Conservation (phyloP, 2,797 vertebrate genomes). For the Acanthurus tractus region DNA sequence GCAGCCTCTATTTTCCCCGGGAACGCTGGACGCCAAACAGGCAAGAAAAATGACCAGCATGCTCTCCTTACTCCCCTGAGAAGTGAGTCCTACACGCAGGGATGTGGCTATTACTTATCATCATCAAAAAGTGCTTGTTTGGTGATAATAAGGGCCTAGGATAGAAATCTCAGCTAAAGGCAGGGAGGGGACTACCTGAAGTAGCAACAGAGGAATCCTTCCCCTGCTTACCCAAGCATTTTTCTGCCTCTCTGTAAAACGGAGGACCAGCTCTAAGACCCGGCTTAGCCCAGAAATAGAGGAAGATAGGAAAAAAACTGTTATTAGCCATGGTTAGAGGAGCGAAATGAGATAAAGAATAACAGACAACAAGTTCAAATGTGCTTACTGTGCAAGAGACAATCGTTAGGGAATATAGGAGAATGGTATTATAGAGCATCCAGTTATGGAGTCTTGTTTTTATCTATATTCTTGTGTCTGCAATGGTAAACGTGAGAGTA, state of each 20-base stretch:
- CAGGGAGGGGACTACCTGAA: slow-evolving; percentile 80
- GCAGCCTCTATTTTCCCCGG: slow-evolving; percentile 63
- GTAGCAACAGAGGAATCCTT: slow-evolving; percentile 80
- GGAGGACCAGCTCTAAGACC: slow-evolving; percentile 76
- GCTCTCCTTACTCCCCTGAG: slow-evolving; percentile 77
- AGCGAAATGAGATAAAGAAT: slow-evolving; percentile 76
- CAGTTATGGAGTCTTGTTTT: slow-evolving; percentile 45
- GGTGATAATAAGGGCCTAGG: slow-evolving; percentile 83
- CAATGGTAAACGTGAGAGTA: slow-evolving; percentile 47
- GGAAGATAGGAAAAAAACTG: slow-evolving; percentile 76
- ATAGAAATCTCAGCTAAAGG: slow-evolving; percentile 82
- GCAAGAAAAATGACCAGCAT: slow-evolving; percentile 81
- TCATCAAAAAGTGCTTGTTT: slow-evolving; percentile 87
- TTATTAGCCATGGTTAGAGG: slow-evolving; percentile 76
- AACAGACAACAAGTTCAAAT: slow-evolving; percentile 79
- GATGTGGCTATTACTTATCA: slow-evolving; percentile 86
- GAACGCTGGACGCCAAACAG: slow-evolving; percentile 75
- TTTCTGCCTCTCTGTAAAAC: slow-evolving; percentile 72
- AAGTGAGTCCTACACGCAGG: slow-evolving; percentile 77
- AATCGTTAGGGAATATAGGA: slow-evolving; percentile 44
- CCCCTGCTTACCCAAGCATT: slow-evolving; percentile 82
- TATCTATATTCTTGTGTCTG: slow-evolving; percentile 52
- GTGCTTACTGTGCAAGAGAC: slow-evolving; percentile 75
- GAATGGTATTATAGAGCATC: slow-evolving; percentile 43
- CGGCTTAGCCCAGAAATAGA: slow-evolving; percentile 79